Evolutionary conservation across 2,113 vertebrate genomes (phyloP).

Genomic region (Ctenodactylus gundi): DNA sequence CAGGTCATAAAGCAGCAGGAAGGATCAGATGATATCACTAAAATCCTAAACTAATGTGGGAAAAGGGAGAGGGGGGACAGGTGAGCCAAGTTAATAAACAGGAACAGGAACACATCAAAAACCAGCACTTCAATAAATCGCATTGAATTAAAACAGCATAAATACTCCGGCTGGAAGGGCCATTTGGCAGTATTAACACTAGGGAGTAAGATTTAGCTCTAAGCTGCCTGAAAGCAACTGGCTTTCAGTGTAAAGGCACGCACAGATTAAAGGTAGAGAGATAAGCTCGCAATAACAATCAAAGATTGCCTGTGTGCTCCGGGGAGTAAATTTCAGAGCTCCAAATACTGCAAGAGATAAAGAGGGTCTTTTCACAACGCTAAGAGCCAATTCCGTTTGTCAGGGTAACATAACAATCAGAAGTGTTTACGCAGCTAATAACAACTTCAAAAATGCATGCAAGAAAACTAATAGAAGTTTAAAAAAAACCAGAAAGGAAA

Average conservation of each 20-base stretch:
- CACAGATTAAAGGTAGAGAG: neutral
- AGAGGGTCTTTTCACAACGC: neutral
- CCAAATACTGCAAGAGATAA: neutral
- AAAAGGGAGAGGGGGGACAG: neutral
- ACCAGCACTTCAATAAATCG: neutral
- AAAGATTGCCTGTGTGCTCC: neutral
- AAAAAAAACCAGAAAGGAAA: constrained; percentile 7
- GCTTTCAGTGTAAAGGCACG: neutral
- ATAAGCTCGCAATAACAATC: neutral
- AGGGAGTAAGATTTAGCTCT: neutral
- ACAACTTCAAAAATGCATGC: neutral
- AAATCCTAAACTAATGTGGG: neutral
- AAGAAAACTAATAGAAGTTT: neutral
- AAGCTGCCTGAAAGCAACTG: neutral
- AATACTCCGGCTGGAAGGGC: neutral
- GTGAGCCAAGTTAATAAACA: neutral
- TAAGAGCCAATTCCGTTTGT: neutral
- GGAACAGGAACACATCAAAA: neutral
- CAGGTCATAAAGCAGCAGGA: neutral
- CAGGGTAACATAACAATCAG: neutral
- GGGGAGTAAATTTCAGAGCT: neutral
- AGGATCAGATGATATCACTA: neutral
- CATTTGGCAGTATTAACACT: neutral
- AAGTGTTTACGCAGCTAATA: neutral
- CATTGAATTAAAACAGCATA: neutral